Evolutionary conservation across 2,888 invertebrate genomes (phyloP), one percentile per base, ranked within the genome.

Genomic region (Pollenia amentaria): DNA sequence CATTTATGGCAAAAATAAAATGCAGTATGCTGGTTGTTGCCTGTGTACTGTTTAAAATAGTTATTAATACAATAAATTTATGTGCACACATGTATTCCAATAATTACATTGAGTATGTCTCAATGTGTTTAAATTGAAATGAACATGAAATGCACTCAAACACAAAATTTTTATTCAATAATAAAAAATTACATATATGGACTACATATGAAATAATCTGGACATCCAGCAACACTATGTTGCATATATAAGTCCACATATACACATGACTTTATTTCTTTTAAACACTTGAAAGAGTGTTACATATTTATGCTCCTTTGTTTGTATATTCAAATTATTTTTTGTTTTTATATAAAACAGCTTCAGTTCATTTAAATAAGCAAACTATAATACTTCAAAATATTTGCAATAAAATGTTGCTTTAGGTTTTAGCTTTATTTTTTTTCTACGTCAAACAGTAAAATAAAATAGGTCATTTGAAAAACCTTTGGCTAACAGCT

Each of bases 51-150:
- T 44, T 82, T 82, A 75, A 82, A 82, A 75, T 82, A 69, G 75
- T 82, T 82, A 82, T 75, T 75, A 76, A 64, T 84, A 55, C 76
- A 80, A 84, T 84, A 84, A 79, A 84, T 76, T 76, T 57, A 42
- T 44, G 14, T 29, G 53, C 46, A 46, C 1, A 60, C 64, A 64
- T 55, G 44, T 65, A 29, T 55, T 21, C 53, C 8, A 6, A 38
- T 38, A 7, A 46, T 14, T 9, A 0, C 11, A 48, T 48, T 10
- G 29, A 12, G 16, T 42, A 46, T 55, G 46, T 18, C 6, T 77
- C 0, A 10, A 16, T 62, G n/a, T 64, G 14, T 44, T 38, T 46
- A 12, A 38, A 40, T 38, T 77, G 44, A 55, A 65, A 64, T 76
- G 42, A 64, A 76, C 40, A 60, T 60, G 14, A 42, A 62, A 77